A percentile compares a stretch with the other conserved stretches of the same genome.
Conservation (phyloP, 64 coral and sea anemone genomes). For the Pachyseris speciosa region DNA sequence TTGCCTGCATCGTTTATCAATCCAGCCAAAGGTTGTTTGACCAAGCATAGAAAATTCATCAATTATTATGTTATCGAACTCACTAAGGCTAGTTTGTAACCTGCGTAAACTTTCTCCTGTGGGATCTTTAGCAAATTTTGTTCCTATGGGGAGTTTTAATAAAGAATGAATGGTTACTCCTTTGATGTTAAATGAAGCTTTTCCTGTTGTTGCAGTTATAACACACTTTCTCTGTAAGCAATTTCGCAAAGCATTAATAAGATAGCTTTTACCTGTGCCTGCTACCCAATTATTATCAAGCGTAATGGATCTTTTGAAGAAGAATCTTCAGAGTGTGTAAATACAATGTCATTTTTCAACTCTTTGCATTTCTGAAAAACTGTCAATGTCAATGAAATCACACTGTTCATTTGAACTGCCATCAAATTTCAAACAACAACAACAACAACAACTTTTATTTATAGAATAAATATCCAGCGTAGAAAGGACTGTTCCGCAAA, state of each 20-base stretch:
- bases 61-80: slow-evolving; percentile 28
- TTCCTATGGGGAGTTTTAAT: slow-evolving; percentile 57
- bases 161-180: slow-evolving; percentile 73
- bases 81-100: slow-evolving; percentile 2
- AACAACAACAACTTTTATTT: too few species aligned
- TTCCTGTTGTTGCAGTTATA: slow-evolving; percentile 12
- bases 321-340: slow-evolving; percentile 22
- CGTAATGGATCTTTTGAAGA: not conserved
- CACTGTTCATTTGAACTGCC: not conserved
- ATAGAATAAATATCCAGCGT: too few species aligned
- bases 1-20: slow-evolving; percentile 59
- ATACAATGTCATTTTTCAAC: slow-evolving; percentile 33
- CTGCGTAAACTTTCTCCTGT: slow-evolving; percentile 35
- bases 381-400: slow-evolving; percentile 10
- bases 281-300: slow-evolving; percentile 26
- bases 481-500: too few species aligned
- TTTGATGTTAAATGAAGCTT: slow-evolving; percentile 67
- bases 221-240: slow-evolving; percentile 9
- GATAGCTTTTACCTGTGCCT: slow-evolving; percentile 41
- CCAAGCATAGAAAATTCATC: slow-evolving; percentile 47
- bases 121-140: slow-evolving; percentile 59
- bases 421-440: not conserved
- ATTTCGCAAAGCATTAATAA: slow-evolving; percentile 42
- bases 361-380: slow-evolving; percentile 34
- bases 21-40: slow-evolving; percentile 40